These are phyloP conservation scores for Rotaria sp. DNA, from an alignment of 2,888 invertebrate species.

Conservation along the genomic window DNA sequence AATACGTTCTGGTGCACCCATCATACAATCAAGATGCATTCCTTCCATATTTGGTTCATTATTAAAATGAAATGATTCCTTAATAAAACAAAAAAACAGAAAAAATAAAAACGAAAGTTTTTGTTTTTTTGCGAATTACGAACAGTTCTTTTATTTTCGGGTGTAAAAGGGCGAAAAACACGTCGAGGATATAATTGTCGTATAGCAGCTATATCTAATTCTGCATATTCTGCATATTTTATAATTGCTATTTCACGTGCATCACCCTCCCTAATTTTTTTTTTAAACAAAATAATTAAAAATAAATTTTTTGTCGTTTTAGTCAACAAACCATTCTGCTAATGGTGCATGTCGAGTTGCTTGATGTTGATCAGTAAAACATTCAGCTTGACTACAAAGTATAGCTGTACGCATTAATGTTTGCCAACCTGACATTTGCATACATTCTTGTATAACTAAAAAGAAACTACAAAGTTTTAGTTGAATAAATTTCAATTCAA, in stretches of 20 bases:
- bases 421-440: conserved; percentile 60
- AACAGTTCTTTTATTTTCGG: conserved; percentile 1
- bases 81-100: not conserved
- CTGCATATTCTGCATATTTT: conserved; percentile 19
- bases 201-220: not conserved
- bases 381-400: conserved; percentile 94
- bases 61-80: conserved; percentile 1
- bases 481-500: not conserved
- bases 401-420: conserved; percentile 86
- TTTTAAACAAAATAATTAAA: too few species aligned
- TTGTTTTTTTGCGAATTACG: not conserved
- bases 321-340: not conserved
- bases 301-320: not conserved
- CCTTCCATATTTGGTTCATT: conserved; percentile 8
- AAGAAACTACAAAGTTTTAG: not conserved
- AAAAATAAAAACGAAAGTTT: too few species aligned
- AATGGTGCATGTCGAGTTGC: not conserved
- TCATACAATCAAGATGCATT: conserved; percentile 23
- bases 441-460: conserved; percentile 12
- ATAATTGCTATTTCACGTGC: conserved; percentile 5
- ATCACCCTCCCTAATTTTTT: not conserved
- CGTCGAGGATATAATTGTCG: conserved; percentile 1
- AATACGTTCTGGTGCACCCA: conserved; percentile 19
- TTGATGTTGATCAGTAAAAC: conserved; percentile 81
- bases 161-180: not conserved